Evolutionary conservation across 2,797 vertebrate species (phyloP).

Genomic region (Malacoctenus gilli): DNA sequence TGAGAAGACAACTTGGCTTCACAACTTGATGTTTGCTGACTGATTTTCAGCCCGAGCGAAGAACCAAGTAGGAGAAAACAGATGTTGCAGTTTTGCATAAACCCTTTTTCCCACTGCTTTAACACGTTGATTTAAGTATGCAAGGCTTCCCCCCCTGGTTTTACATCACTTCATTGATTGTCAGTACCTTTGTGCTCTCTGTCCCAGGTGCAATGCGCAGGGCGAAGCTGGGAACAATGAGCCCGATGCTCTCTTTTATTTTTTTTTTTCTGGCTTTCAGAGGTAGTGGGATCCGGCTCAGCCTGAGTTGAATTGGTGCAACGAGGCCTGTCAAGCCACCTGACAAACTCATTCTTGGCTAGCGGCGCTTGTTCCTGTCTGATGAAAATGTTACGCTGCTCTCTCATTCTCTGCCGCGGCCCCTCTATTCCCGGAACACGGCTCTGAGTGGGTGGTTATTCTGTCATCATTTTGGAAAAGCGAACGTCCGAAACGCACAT

Average conservation of each 20-base stretch:
- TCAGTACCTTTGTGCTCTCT: constrained; percentile 23
- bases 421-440: constrained; percentile 66
- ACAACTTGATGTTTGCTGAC: not conserved
- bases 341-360: constrained; percentile 76
- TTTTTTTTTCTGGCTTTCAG: constrained; percentile 30
- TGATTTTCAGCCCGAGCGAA: not conserved
- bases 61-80: not conserved
- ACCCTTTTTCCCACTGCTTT: not conserved
- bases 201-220: constrained; percentile 34
- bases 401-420: constrained; percentile 66
- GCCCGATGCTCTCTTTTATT: no score
- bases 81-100: constrained; percentile 2
- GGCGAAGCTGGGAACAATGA: no score
- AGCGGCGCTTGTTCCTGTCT: constrained; percentile 72
- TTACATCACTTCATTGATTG: constrained; percentile 35
- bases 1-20: not conserved
- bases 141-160: constrained; percentile 11
- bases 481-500: not conserved
- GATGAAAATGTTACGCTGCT: constrained; percentile 76
- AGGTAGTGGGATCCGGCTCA: constrained; percentile 38
- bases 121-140: constrained; percentile 7
- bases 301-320: constrained; percentile 55
- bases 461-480: constrained; percentile 74
- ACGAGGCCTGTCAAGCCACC: constrained; percentile 65
- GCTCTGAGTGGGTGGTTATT: constrained; percentile 74